A percentile compares a stretch with the other conserved stretches of the same genome.
phyloP scores from a whole-genome alignment of 2,113 vertebrate species.

The Hippocampus abdominalis region DNA sequence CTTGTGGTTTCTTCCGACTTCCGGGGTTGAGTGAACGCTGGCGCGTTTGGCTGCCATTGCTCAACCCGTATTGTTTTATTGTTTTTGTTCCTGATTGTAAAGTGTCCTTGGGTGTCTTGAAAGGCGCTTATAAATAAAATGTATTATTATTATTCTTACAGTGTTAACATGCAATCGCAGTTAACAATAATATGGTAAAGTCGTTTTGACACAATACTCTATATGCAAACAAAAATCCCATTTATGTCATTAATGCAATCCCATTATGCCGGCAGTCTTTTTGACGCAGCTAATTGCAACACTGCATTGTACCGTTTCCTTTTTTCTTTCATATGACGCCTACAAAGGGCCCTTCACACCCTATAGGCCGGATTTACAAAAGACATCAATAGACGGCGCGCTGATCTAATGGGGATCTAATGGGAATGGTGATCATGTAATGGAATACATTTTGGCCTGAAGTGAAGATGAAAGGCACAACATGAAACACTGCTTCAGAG shows the following conservation, averaged over 20 bases:
- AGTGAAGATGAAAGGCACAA: slow-evolving; percentile 54
- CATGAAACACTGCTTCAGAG: slow-evolving; percentile 51
- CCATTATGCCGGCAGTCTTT: not conserved
- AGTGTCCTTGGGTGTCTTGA: no score
- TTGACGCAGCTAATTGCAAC: not conserved
- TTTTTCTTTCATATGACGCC: slow-evolving; percentile 23
- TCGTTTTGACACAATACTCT: not conserved
- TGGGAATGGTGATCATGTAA: slow-evolving; percentile 53
- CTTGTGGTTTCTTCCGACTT: no score
- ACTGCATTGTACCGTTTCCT: not conserved
- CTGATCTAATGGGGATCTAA: slow-evolving; percentile 48
- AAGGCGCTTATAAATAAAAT: no score
- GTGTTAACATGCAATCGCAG: not conserved
- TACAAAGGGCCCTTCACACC: slow-evolving; percentile 26
- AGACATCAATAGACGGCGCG: slow-evolving; percentile 13
- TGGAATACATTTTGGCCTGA: slow-evolving; percentile 49
- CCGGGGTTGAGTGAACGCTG: no score
- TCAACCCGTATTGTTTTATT: no score
- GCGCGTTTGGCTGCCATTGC: no score
- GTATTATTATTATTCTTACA: no score
- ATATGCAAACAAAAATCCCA: not conserved
- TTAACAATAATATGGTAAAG: not conserved
- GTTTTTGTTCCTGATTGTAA: no score
- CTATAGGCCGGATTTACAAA: slow-evolving; percentile 37
- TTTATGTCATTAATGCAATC: not conserved